Evolutionary conservation across 92 coral and sea anemone species (phyloP).

Genomic region (Metridium senile): DNA sequence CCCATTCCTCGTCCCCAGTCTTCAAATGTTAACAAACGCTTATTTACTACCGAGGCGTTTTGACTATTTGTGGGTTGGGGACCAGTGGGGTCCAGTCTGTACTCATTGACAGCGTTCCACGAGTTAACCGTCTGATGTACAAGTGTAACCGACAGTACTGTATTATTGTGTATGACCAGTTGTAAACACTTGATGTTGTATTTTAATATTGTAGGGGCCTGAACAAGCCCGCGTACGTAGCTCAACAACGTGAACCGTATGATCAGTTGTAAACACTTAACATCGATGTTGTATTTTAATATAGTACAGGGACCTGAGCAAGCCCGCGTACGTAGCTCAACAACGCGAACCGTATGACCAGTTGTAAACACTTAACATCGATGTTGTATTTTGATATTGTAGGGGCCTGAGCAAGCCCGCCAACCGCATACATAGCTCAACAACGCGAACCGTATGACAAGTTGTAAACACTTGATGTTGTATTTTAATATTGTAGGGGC

Average conservation of each 20-base stretch:
- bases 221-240: no score
- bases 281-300: neutral
- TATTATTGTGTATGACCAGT: neutral
- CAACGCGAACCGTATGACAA: neutral
- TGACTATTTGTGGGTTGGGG: neutral
- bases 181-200: no score
- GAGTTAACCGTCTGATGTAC: neutral
- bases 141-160: neutral
- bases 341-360: neutral
- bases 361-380: no score
- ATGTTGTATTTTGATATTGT: no score
- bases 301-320: neutral
- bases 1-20: conserved; percentile 8
- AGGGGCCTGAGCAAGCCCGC: no score
- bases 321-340: neutral
- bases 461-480: neutral
- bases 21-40: neutral
- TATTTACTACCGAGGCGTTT: neutral
- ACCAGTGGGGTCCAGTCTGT: neutral
- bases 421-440: neutral
- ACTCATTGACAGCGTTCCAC: neutral
- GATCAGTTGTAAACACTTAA: no score
- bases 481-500: neutral
- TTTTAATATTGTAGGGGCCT: no score
- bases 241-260: no score